phyloP scores from a whole-genome alignment of 1,140 invertebrate species.

The Camponotus vicinus region DNA sequence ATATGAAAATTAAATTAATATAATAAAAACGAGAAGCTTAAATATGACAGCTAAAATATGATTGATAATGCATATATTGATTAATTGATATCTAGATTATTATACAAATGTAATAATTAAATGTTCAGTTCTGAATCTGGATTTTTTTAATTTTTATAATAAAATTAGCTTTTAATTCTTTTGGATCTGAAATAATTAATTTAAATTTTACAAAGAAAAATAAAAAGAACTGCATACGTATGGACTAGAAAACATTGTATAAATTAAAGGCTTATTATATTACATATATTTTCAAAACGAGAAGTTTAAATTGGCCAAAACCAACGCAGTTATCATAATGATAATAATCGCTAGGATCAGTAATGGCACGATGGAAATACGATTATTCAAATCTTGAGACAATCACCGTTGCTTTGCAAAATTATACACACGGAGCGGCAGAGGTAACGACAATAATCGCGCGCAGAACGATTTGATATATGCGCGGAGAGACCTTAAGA shows the following conservation, averaged over 20 bases:
- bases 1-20: too few relatives aligned
- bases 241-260: constrained; percentile 1
- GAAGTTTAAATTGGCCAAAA: neutral
- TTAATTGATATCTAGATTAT: too few relatives aligned
- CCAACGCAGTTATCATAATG: constrained; percentile 43
- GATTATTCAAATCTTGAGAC: constrained; percentile 59
- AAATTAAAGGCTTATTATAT: constrained; percentile 21
- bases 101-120: too few relatives aligned
- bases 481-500: constrained; percentile 57
- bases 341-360: constrained; percentile 45
- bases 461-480: constrained; percentile 54
- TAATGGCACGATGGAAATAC: constrained; percentile 30
- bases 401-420: constrained; percentile 45
- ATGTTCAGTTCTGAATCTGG: too few relatives aligned
- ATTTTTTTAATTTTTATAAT: too few relatives aligned
- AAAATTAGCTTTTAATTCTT: too few relatives aligned
- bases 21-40: too few relatives aligned
- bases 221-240: neutral
- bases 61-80: too few relatives aligned
- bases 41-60: too few relatives aligned
- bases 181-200: too few relatives aligned
- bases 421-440: constrained; percentile 43
- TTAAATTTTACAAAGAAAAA: neutral
- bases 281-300: too few relatives aligned
- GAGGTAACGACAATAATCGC: constrained; percentile 50